Evolutionary conservation across 2,888 invertebrate species (phyloP), one percentile per base, ranked within the genome.

Genomic region (Aphidoletes aphidimyza): DNA sequence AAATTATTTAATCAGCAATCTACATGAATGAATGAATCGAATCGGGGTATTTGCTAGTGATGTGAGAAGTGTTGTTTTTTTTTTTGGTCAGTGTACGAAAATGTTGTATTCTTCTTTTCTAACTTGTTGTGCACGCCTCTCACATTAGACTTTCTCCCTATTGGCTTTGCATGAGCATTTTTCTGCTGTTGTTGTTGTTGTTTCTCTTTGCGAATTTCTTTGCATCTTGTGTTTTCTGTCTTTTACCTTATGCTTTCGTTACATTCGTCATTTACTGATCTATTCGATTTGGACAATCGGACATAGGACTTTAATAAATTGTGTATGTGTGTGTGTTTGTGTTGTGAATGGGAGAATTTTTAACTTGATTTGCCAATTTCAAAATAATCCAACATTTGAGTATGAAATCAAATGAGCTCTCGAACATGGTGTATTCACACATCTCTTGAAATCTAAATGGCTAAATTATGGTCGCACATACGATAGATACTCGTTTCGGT

Each of bases 1-100:
- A 69, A 69, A 69, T 69, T 69, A 69, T 69, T 69, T 69, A 69
- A 69, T 69, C 69, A 69, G 14, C 30, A 69, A 11, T 69, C 14
- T 30, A 69, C 69, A 69, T 69, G n/a, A 30, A 14, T 30, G 69
- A 17, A 69, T 69, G 69, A 69, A 54, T n/a, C n/a, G n/a, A n/a
- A n/a, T n/a, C n/a, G n/a, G n/a, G n/a, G n/a, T n/a, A n/a, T n/a
- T n/a, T n/a, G n/a, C n/a, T n/a, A n/a, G n/a, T n/a, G n/a, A n/a
- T n/a, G n/a, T n/a, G n/a, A n/a, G n/a, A n/a, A n/a, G n/a, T n/a
- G n/a, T n/a, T n/a, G n/a, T n/a, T n/a, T n/a, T n/a, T n/a, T n/a
- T n/a, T n/a, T n/a, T n/a, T n/a, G n/a, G n/a, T n/a, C n/a, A n/a
- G n/a, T n/a, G n/a, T n/a, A n/a, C n/a, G n/a, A n/a, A n/a, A n/a